Conservation (phyloP, 2,113 vertebrate species). For the Paramisgurnus dabryanus region DNA sequence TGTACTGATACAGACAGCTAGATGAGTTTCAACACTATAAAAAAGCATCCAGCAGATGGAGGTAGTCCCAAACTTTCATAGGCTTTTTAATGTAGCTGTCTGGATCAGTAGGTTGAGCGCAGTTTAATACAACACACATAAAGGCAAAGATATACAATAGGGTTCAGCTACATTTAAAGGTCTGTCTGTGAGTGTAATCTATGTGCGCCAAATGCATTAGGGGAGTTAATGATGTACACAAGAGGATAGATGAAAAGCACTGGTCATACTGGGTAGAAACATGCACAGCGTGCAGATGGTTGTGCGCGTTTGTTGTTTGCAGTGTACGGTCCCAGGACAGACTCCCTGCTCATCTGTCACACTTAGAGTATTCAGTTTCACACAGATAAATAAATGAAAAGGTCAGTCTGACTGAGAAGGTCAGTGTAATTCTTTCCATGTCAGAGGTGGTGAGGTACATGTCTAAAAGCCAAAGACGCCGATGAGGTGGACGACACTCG, state of each 20-base stretch:
- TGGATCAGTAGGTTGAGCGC: conserved; percentile 7
- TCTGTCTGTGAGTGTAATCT: background rate
- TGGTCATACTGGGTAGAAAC: background rate
- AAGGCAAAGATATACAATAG: background rate
- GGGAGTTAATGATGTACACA: background rate
- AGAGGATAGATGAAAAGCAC: background rate
- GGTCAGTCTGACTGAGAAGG: conserved; percentile 41
- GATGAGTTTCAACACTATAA: background rate
- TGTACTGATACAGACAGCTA: background rate
- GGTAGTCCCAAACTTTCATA: conserved; percentile 6
- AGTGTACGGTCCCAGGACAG: background rate
- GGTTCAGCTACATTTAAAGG: background rate
- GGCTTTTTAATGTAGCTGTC: background rate
- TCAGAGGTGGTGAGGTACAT: conserved; percentile 17
- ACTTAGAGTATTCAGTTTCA: conserved; percentile 18
- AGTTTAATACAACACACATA: background rate
- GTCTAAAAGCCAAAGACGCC: conserved; percentile 1
- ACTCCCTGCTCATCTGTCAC: conserved; percentile 14
- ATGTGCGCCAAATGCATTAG: background rate
- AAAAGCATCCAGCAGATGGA: conserved; percentile 46
- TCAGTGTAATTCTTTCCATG: conserved; percentile 31
- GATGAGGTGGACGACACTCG: conserved; percentile 40
- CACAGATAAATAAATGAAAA: conserved; percentile 47
- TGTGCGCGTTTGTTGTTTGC: conserved; percentile 11
- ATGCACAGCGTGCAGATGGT: background rate